These are phyloP conservation scores for Macrotus californicus DNA, from an alignment of 2,113 vertebrate genomes.

Conservation along the genomic window DNA sequence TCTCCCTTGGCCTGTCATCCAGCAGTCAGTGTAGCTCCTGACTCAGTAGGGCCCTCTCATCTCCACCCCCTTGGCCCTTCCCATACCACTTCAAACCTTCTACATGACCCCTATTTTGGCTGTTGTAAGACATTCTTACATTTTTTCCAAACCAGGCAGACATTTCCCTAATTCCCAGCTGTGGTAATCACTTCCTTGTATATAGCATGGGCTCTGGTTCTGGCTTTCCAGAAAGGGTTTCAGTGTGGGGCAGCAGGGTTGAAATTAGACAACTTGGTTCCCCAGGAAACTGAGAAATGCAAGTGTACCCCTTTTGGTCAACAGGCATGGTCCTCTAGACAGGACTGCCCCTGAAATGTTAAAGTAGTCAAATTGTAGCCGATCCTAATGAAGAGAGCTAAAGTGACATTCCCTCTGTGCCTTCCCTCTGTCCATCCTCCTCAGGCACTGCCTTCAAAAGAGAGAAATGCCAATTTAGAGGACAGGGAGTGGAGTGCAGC, in stretches of 20 bases:
- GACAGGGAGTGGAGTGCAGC: not conserved
- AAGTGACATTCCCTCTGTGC: not conserved
- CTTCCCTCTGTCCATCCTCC: not conserved
- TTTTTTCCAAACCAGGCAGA: not conserved
- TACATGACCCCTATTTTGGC: too few species aligned
- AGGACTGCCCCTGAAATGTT: not conserved
- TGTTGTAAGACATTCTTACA: not conserved
- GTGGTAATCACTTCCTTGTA: too few species aligned
- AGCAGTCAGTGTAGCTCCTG: not conserved
- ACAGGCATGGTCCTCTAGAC: not conserved
- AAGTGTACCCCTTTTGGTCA: not conserved
- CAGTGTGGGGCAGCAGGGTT: not conserved
- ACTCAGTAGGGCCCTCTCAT: not conserved
- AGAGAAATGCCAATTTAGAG: not conserved
- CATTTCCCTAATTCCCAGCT: not conserved
- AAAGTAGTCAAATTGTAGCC: not conserved
- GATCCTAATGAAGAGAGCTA: not conserved
- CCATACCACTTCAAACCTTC: not conserved
- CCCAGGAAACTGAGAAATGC: not conserved
- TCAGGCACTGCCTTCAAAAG: not conserved
- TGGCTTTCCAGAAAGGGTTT: not conserved
- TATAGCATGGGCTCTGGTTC: rapidly evolving
- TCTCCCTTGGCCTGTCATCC: not conserved
- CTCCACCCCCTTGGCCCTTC: too few species aligned
- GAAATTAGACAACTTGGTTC: rapidly evolving